Percentiles rank a stretch among this genome's conserved stretches.
Evolutionary conservation across 2,113 vertebrate genomes (phyloP).

Genomic region (Engraulis encrasicolus): DNA sequence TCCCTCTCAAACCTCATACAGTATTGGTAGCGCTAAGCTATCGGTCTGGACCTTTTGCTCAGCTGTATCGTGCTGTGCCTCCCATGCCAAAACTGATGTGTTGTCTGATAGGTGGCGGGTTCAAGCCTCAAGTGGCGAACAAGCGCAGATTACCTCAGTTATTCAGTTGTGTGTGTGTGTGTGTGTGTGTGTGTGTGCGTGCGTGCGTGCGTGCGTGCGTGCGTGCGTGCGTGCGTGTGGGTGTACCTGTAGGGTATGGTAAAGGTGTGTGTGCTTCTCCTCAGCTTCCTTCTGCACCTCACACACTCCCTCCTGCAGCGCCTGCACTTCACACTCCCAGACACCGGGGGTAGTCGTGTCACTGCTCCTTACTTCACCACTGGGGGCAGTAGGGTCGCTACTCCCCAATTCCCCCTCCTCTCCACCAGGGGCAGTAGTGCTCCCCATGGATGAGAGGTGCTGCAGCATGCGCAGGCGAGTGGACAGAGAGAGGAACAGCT

Average conservation of each 20-base stretch:
- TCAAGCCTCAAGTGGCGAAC: too few species aligned
- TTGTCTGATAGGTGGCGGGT: too few species aligned
- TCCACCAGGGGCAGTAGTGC: constrained; percentile 53
- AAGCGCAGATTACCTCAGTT: too few species aligned
- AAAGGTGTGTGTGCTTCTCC: constrained; percentile 68
- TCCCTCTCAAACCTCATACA: too few species aligned
- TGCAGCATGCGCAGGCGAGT: constrained; percentile 69
- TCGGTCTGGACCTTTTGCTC: too few species aligned
- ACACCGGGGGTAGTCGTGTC: constrained; percentile 64
- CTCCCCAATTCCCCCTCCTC: constrained; percentile 60
- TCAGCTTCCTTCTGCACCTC: constrained; percentile 70
- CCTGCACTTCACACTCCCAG: constrained; percentile 64
- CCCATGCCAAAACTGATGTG: too few species aligned
- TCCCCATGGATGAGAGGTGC: constrained; percentile 47
- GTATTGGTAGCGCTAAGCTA: too few species aligned
- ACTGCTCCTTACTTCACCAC: too few species aligned
- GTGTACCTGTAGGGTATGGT: constrained; percentile 81
- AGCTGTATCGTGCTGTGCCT: too few species aligned
- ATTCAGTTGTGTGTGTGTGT: not conserved
- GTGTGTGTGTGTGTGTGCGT: not conserved
- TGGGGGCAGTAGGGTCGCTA: too few species aligned
- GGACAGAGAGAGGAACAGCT: constrained; percentile 79
- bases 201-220: not conserved
- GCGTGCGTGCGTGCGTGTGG: not conserved
- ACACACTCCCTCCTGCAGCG: constrained; percentile 67